Conservation (phyloP, 2,113 vertebrate species). For the Clupea harengus region DNA sequence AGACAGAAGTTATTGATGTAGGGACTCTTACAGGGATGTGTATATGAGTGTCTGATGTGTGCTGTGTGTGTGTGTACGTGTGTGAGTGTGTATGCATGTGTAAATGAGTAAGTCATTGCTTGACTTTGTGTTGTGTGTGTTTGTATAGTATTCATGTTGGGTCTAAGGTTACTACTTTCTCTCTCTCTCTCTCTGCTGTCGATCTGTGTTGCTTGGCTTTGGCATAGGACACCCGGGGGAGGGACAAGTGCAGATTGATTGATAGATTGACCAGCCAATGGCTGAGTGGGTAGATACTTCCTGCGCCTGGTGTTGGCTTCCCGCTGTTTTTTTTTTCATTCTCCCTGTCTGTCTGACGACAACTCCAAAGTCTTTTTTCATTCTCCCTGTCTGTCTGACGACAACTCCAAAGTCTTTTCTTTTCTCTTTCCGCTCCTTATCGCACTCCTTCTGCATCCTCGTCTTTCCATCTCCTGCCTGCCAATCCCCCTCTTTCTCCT, state of each 20-base stretch:
- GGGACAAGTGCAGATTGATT: conserved; percentile 45
- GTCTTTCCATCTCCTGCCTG: conserved; percentile 15
- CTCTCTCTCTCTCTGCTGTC: neutral
- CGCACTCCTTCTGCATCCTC: conserved; percentile 1
- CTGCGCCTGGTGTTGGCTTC: neutral
- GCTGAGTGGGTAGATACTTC: conserved; percentile 40
- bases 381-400: neutral
- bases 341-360: neutral
- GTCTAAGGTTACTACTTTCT: conserved; percentile 17
- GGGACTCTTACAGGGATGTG: neutral
- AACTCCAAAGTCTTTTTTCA: neutral
- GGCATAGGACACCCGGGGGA: conserved; percentile 13
- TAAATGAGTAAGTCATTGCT: conserved; percentile 10
- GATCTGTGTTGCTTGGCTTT: conserved; percentile 14
- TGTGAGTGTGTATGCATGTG: neutral
- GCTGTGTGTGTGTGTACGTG: neutral
- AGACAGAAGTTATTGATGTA: neutral
- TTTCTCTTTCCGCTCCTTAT: conserved; percentile 22
- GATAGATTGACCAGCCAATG: conserved; percentile 42
- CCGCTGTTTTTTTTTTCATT: neutral
- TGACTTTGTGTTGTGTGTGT: neutral
- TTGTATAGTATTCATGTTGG: neutral
- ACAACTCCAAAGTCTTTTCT: neutral
- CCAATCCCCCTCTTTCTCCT: neutral
- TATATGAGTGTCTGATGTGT: neutral